phyloP scores from a whole-genome alignment of 2,888 invertebrate species.

The Notodonta dromedarius region DNA sequence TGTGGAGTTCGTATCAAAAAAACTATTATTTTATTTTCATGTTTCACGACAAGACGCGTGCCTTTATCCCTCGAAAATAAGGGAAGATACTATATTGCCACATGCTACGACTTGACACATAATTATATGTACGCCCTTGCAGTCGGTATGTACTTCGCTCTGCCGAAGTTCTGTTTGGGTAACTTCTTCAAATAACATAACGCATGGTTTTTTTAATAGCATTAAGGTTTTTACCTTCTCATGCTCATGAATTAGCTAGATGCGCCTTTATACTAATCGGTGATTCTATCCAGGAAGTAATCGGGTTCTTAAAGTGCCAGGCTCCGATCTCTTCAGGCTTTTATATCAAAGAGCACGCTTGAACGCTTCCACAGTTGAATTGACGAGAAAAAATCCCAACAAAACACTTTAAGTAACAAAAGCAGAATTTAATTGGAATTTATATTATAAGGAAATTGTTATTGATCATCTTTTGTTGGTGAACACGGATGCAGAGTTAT shows the following conservation, averaged over 20 bases:
- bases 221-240: too few species aligned
- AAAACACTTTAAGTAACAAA: slow-evolving; percentile 5
- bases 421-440: slow-evolving; percentile 7
- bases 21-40: too few species aligned
- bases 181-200: too few species aligned
- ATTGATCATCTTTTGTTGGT: slow-evolving; percentile 4
- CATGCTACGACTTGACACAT: too few species aligned
- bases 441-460: slow-evolving; percentile 7
- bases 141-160: too few species aligned
- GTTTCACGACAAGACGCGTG: too few species aligned
- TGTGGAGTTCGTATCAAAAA: too few species aligned
- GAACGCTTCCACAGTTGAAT: not conserved
- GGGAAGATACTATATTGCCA: too few species aligned
- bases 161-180: too few species aligned
- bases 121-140: too few species aligned
- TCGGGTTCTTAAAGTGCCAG: not conserved
- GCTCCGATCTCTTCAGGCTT: not conserved
- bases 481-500: not conserved
- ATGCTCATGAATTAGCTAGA: not conserved
- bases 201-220: too few species aligned
- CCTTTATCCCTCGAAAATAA: too few species aligned
- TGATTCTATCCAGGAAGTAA: slow-evolving; percentile 5
- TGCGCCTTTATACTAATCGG: not conserved
- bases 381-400: not conserved
- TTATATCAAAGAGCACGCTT: not conserved